Evolutionary conservation across 2,888 invertebrate genomes (phyloP), one percentile per base, ranked within the genome.

Genomic region (Lasioglossum lativentre): DNA sequence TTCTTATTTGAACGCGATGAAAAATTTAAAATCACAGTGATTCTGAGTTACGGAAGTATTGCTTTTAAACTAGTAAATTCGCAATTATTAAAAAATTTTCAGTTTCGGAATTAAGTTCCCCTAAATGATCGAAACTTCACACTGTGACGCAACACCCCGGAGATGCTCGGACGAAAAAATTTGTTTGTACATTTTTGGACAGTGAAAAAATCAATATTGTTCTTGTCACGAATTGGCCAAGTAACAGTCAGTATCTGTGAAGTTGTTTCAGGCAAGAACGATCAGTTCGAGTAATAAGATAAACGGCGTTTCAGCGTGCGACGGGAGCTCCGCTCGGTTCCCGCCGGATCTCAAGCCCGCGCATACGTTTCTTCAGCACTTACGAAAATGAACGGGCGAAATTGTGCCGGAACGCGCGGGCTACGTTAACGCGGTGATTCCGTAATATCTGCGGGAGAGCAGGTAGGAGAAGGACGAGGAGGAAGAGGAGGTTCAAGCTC

Each of bases 361-460:
- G 38, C 38, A 68, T n/a, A 68, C 68, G 38, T 40, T 68, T 38
- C 38, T 38, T 38, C 68, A 12, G 68, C 40, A 68, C 40, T 68
- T 68, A 40, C 38, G 40, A 38, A 68, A 68, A 68, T n/a, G 68
- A 68, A 68, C 68, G 68, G 40, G 68, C 40, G 68, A 40, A 38
- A 68, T 42, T 27, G 56, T 19, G 23, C 30, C 56, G 4, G 1
- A 2, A 27, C 16, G 30, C 16, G 30, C 40, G 52, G 16, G 45
- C 27, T 14, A 59, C 40, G 70, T 83, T 77, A 59, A 77, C 52
- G 27, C 68, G 34, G 42, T 30, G 45, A 85, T 82, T 77, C 30
- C 52, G 59, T 70, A 76, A 82, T 59, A 40, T 66, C 12, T 66
- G 52, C 52, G 23, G n/a, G 52, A 19, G 68, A 23, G 68, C 72